Conservation (phyloP, 2,113 vertebrate species). For the Colossoma macropomum region DNA sequence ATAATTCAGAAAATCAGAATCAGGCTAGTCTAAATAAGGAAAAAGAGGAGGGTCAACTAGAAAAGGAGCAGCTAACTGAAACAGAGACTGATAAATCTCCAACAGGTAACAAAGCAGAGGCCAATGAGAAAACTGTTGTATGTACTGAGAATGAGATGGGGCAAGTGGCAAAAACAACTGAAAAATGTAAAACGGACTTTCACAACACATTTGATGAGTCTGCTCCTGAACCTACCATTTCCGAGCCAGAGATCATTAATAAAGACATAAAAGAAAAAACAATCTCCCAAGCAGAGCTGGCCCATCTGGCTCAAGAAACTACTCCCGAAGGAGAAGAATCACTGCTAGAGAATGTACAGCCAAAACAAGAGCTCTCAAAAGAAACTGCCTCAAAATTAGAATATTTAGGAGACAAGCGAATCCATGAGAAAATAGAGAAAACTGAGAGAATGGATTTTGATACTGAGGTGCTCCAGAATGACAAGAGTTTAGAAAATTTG, state of each 20-base stretch:
- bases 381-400: not conserved
- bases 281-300: not conserved
- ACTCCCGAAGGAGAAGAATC: slow-evolving; percentile 39
- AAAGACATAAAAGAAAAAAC: slow-evolving; percentile 43
- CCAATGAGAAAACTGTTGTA: not conserved
- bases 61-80: slow-evolving; percentile 13
- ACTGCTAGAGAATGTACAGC: not conserved
- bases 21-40: not conserved
- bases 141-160: not conserved
- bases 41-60: not conserved
- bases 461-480: not conserved
- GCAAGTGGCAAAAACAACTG: not conserved
- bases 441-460: not conserved
- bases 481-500: not conserved
- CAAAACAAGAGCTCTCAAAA: not conserved
- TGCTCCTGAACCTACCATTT: not conserved
- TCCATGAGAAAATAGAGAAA: slow-evolving; percentile 7
- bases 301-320: slow-evolving; percentile 17
- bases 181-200: not conserved
- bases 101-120: not conserved
- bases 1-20: not conserved
- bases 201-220: slow-evolving; percentile 16
- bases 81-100: slow-evolving; percentile 5
- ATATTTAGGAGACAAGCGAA: not conserved
- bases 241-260: slow-evolving; percentile 38